Percentiles rank a stretch among this genome's conserved stretches.
Evolutionary conservation across 1,140 invertebrate species (phyloP).

Genomic region (Andricus grossulariae): DNA sequence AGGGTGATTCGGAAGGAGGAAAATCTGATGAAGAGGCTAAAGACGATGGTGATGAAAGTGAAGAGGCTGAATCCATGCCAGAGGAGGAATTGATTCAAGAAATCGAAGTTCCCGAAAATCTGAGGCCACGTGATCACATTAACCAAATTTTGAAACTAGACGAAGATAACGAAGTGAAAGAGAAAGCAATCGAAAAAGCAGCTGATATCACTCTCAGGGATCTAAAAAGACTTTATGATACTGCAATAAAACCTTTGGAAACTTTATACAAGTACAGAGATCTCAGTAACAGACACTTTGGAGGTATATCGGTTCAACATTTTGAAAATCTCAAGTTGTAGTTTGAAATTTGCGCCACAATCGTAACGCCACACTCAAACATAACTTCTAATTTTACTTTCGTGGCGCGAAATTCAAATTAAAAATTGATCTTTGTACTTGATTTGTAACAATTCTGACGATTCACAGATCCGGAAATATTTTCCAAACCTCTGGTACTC

Average conservation of each 20-base stretch:
- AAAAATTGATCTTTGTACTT: neutral
- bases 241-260: constrained; percentile 92
- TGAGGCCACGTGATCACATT: constrained; percentile 87
- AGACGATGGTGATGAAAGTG: constrained; percentile 59
- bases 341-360: too few relatives aligned
- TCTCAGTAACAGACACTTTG: constrained; percentile 93
- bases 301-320: constrained; percentile 74
- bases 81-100: constrained; percentile 80
- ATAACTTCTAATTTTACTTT: too few relatives aligned
- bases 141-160: constrained; percentile 87
- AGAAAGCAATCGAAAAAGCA: constrained; percentile 83
- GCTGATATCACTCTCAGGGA: constrained; percentile 88
- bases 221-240: constrained; percentile 91
- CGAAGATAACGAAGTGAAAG: constrained; percentile 83
- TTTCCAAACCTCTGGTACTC: constrained; percentile 93
- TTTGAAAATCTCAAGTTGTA: neutral
- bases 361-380: too few relatives aligned
- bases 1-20: constrained; percentile 48
- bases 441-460: neutral
- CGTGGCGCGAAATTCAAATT: neutral
- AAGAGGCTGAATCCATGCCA: constrained; percentile 64
- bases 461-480: constrained; percentile 91
- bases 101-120: constrained; percentile 84
- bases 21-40: constrained; percentile 55
- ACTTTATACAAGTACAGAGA: constrained; percentile 93